These are phyloP conservation scores for Moxostoma hubbsi DNA, from an alignment of 2,797 vertebrate genomes.

Conservation along the genomic window DNA sequence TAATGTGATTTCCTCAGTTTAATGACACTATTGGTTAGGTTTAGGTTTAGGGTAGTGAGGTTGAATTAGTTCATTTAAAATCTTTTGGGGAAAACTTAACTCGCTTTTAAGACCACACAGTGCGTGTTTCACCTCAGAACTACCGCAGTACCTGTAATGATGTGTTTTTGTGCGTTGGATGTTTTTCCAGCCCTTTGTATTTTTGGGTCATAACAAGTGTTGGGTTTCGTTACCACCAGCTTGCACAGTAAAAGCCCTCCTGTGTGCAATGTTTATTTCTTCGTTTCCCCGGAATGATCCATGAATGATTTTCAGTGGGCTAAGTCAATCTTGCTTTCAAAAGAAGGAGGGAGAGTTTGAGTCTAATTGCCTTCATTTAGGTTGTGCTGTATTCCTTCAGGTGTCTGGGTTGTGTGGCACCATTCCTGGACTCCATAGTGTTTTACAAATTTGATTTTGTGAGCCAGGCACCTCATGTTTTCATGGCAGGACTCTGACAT, in stretches of 20 bases:
- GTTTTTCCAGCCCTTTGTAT: conserved; percentile 7
- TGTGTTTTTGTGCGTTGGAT: not conserved
- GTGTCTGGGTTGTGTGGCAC: conserved; percentile 16
- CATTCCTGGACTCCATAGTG: conserved; percentile 19
- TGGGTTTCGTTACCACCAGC: conserved; percentile 1
- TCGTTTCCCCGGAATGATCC: conserved; percentile 52
- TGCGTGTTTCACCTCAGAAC: too few species aligned
- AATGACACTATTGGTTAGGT: too few species aligned
- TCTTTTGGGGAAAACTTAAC: too few species aligned
- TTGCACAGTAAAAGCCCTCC: conserved; percentile 31
- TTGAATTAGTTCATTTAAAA: too few species aligned
- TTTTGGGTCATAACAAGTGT: conserved; percentile 20
- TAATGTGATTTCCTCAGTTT: too few species aligned
- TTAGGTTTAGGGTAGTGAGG: too few species aligned
- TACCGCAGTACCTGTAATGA: too few species aligned
- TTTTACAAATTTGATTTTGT: conserved; percentile 34
- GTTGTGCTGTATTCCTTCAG: not conserved
- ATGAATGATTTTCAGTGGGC: conserved; percentile 46
- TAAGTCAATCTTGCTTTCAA: conserved; percentile 20
- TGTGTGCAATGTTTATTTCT: conserved; percentile 47
- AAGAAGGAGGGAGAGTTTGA: conserved; percentile 22
- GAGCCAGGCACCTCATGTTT: not conserved
- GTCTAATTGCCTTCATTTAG: conserved; percentile 47
- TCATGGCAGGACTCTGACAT: not conserved
- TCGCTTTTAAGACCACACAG: too few species aligned